Percentiles rank a stretch among this genome's conserved stretches.
These are phyloP conservation scores for Cervus canadensis DNA, from an alignment of 2,113 vertebrate species.

Conservation along the genomic window DNA sequence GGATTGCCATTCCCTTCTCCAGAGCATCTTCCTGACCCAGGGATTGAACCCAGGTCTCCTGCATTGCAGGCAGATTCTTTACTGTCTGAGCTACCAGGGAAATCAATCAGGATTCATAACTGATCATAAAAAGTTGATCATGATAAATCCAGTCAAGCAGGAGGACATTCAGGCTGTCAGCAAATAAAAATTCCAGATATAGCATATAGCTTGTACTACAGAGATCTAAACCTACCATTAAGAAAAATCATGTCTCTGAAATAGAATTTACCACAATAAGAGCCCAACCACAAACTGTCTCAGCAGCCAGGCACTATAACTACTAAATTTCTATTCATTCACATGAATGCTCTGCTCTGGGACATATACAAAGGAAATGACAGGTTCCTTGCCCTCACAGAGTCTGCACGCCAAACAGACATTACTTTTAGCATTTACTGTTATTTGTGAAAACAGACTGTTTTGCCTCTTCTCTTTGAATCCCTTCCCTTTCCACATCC, in stretches of 20 bases:
- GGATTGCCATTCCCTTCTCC: background rate
- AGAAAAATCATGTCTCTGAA: slow-evolving; percentile 4
- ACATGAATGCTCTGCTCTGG: background rate
- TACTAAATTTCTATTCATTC: background rate
- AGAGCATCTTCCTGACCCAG: background rate
- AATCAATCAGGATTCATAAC: background rate
- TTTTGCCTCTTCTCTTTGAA: background rate
- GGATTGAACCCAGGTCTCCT: background rate
- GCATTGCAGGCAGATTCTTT: background rate
- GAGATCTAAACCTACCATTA: background rate
- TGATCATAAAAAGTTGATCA: background rate
- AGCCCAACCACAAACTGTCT: background rate
- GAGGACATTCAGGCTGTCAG: background rate
- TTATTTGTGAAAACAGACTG: background rate
- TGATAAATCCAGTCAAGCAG: background rate
- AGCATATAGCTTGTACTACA: background rate
- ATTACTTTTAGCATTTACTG: background rate
- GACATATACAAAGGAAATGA: background rate
- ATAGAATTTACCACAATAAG: background rate
- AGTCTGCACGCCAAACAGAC: background rate
- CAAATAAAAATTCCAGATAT: background rate
- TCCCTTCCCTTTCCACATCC: background rate
- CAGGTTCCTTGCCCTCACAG: background rate
- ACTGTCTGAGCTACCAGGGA: background rate
- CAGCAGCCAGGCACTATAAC: background rate